Evolutionary conservation across 2,113 vertebrate species (phyloP).

Genomic region (Sylvia atricapilla): DNA sequence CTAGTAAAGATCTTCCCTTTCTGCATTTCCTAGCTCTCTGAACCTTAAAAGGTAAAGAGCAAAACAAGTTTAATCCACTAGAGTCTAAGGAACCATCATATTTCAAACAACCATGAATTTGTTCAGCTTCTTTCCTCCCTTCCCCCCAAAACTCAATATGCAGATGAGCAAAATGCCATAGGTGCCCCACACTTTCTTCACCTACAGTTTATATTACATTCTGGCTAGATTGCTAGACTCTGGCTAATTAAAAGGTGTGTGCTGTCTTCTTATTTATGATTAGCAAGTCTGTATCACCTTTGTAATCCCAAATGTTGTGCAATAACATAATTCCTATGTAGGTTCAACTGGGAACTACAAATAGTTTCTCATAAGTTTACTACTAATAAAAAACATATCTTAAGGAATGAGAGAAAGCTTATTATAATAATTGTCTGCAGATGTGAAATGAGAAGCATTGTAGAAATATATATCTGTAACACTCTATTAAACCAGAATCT

Average conservation of each 20-base stretch:
- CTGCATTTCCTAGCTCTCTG: background rate
- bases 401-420: background rate
- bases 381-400: background rate
- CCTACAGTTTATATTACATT: background rate
- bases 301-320: background rate
- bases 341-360: background rate
- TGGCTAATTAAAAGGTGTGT: background rate
- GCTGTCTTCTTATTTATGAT: background rate
- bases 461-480: background rate
- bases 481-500: conserved; percentile 9
- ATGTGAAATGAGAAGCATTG: conserved; percentile 6
- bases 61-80: background rate
- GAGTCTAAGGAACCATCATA: background rate
- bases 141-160: background rate
- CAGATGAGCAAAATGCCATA: background rate
- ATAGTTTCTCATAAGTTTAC: background rate
- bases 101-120: background rate
- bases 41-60: background rate
- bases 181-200: background rate
- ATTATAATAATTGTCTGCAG: conserved; percentile 39
- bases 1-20: background rate
- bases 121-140: background rate
- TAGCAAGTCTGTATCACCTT: background rate
- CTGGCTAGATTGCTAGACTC: background rate
- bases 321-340: background rate